These are phyloP conservation scores for Novumbra hubbsi DNA, from an alignment of 2,797 vertebrate species.

Conservation along the genomic window DNA sequence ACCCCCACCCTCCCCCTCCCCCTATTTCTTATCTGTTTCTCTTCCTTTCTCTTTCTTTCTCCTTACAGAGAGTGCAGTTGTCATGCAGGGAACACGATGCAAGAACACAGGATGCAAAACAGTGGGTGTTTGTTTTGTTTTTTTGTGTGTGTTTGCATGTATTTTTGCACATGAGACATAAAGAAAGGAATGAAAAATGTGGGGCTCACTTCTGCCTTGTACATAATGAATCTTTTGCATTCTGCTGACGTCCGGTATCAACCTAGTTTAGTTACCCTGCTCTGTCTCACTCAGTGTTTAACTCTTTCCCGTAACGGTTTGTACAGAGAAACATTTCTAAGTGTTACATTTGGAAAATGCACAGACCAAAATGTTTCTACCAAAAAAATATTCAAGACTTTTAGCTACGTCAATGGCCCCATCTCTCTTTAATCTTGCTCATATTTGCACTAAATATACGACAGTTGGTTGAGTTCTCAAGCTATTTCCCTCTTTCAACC, in stretches of 20 bases:
- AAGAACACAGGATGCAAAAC: conserved; percentile 14
- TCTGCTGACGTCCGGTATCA: conserved; percentile 7
- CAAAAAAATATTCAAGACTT: too few relatives aligned
- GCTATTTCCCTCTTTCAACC: too few relatives aligned
- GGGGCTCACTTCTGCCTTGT: background rate
- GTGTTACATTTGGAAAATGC: background rate
- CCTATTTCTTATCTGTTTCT: background rate
- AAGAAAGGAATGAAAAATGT: background rate
- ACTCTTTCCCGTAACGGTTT: background rate
- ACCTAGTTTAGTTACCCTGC: too few relatives aligned
- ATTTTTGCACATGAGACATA: background rate
- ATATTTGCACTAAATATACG: too few relatives aligned
- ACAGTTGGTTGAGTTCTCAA: too few relatives aligned
- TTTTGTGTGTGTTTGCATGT: background rate
- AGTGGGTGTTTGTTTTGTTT: conserved; percentile 6
- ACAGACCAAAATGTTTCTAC: background rate
- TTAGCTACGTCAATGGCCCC: too few relatives aligned
- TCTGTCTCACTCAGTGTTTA: background rate
- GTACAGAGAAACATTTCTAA: background rate
- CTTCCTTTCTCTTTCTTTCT: background rate
- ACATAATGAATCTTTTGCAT: conserved; percentile 1
- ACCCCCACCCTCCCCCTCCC: background rate
- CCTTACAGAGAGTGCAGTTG: background rate
- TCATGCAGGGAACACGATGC: conserved; percentile 6
- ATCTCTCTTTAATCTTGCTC: too few relatives aligned